Conservation (phyloP, 1,140 invertebrate genomes). For the Papilio xuthus region DNA sequence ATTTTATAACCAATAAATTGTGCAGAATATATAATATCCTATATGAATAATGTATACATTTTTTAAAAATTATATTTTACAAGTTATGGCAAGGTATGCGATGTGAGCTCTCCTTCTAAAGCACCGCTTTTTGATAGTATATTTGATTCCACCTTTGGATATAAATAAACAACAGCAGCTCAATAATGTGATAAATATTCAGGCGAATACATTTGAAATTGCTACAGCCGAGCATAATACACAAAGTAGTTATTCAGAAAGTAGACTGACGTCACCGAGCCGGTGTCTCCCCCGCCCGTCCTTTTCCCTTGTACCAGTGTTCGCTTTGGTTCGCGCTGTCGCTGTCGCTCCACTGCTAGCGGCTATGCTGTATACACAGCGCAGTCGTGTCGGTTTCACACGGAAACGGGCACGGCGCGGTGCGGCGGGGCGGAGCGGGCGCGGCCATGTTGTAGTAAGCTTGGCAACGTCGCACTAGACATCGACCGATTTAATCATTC, state of each 20-base stretch:
- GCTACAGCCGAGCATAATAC: constrained; percentile 30
- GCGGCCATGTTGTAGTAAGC: constrained; percentile 78
- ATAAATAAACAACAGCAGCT: constrained; percentile 29
- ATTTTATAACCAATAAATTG: no score
- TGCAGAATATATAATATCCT: no score
- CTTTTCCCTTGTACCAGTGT: constrained; percentile 57
- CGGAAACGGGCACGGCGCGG: constrained; percentile 76
- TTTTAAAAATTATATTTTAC: no score
- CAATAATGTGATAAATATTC: constrained; percentile 25
- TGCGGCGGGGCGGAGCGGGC: constrained; percentile 71
- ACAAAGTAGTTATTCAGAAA: constrained; percentile 68
- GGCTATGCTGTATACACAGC: constrained; percentile 65
- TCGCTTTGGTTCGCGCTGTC: constrained; percentile 64
- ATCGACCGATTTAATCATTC: constrained; percentile 78
- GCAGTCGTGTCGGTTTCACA: constrained; percentile 76
- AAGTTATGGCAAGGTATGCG: no score
- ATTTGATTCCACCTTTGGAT: not conserved
- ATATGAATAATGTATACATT: no score
- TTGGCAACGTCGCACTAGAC: constrained; percentile 80
- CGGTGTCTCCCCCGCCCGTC: constrained; percentile 64
- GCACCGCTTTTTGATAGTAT: no score
- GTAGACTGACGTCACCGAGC: constrained; percentile 74
- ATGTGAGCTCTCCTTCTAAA: no score
- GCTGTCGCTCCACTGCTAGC: constrained; percentile 69
- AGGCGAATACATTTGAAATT: constrained; percentile 46